Base-by-base conservation (phyloP, 2,888 invertebrate species). In the Ametastegia equiseti region DNA sequence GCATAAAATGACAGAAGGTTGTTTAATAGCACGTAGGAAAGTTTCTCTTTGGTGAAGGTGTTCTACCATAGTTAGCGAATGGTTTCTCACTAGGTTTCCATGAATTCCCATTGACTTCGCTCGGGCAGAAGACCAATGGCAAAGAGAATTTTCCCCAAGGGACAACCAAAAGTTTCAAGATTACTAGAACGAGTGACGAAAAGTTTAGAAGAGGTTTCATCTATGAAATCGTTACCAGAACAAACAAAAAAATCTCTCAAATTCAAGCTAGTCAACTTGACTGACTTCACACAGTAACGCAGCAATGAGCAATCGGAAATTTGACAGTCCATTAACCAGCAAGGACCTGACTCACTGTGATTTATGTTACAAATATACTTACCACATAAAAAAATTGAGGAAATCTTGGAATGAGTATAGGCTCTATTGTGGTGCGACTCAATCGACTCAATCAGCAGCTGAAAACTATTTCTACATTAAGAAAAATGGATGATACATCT, bases 361-460 rank as follows among this genome's bases (percentile, higher is more conserved):
- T 19, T 78, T 60, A 57, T 57, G 36, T 57, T 36, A 47, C 39
- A 19, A 27, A 23, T n/a, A n/a, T 5, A 50, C 27, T n/a, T n/a
- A 77, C 11, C 57, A 33, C 30, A 30, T 33, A 36, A 3, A 23
- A 39, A 54, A 77, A 78, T 80, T 77, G 75, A 39, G 54, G 81
- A 63, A 42, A 81, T 82, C 84, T 81, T 84, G 85, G 81, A 79
- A 85, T 85, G 85, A 80, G 63, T 80, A 82, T 78, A 73, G 77
- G 75, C 36, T 77, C 81, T 67, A 83, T 84, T 73, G 82, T 84
- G 33, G 82, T 83, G 30, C 83, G 86, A 82, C 84, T 87, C 27
- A 81, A 83, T 67, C 81, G 79, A 30, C 73, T 87, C 19, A 84
- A 84, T 65, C 81, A 83, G 63, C 84, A 86, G 27, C 83, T 87